Evolutionary conservation across 2,888 invertebrate genomes (phyloP).

Genomic region (Agriotes lineatus): DNA sequence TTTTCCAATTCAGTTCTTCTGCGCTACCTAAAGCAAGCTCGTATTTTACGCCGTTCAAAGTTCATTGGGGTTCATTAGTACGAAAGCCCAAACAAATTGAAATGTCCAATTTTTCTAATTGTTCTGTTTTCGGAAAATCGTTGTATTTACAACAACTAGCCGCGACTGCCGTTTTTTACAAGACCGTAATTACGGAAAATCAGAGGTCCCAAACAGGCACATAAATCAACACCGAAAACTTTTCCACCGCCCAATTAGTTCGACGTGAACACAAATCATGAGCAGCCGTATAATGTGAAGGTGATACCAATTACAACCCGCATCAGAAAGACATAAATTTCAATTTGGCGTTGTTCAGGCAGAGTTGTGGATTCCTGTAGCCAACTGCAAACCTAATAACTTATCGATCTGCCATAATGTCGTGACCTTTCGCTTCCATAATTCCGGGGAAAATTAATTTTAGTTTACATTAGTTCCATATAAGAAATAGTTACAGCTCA

Average conservation of each 20-base stretch:
- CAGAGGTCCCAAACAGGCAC: no score
- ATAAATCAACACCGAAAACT: no score
- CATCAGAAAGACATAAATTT: constrained; percentile 19
- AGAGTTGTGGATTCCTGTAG: constrained; percentile 11
- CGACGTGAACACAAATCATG: neutral
- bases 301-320: constrained; percentile 21
- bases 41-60: no score
- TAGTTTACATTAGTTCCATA: neutral
- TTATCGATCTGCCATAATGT: constrained; percentile 28
- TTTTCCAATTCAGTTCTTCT: no score
- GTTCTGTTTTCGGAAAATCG: no score
- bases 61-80: no score
- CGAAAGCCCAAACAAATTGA: no score
- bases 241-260: neutral
- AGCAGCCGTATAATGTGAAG: constrained; percentile 2
- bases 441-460: constrained; percentile 17
- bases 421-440: constrained; percentile 31
- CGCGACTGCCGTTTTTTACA: no score
- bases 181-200: no score
- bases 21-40: no score
- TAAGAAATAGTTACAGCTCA: neutral
- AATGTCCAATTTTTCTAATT: no score
- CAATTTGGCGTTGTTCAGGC: constrained; percentile 16
- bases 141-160: no score
- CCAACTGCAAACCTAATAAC: constrained; percentile 28